These are phyloP conservation scores for Biston betularia DNA, from an alignment of 2,888 invertebrate species.

Conservation along the genomic window DNA sequence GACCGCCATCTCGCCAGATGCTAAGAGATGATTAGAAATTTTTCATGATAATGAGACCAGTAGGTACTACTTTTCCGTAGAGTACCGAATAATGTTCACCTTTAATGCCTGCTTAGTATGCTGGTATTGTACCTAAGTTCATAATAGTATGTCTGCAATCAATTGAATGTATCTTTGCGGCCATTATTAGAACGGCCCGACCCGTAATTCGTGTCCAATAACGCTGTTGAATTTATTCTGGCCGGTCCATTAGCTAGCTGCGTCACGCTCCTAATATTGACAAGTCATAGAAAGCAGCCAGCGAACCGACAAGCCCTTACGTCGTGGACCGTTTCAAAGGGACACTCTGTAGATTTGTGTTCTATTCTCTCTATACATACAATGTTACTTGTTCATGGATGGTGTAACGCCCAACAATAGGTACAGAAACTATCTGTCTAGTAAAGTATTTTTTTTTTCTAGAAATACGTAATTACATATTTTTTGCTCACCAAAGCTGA, in stretches of 20 bases:
- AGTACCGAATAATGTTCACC: neutral
- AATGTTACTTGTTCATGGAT: neutral
- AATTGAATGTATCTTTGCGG: constrained; percentile 3
- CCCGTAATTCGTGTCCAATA: constrained; percentile 20
- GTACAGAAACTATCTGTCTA: too few relatives aligned
- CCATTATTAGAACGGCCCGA: neutral
- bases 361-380: constrained; percentile 3
- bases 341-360: constrained; percentile 4
- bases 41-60: too few relatives aligned
- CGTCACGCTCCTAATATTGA: constrained; percentile 34
- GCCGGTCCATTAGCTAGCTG: constrained; percentile 27
- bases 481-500: too few relatives aligned
- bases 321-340: constrained; percentile 28
- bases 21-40: too few relatives aligned
- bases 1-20: too few relatives aligned
- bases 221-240: constrained; percentile 22
- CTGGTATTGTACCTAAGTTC: neutral
- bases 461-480: too few relatives aligned
- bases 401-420: neutral
- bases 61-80: too few relatives aligned
- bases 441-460: too few relatives aligned
- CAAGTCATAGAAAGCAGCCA: constrained; percentile 31
- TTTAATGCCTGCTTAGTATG: neutral
- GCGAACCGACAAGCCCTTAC: constrained; percentile 37
- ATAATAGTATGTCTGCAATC: neutral